phyloP scores from a whole-genome alignment of 2,797 vertebrate genomes.

The Gallinago nigripennis region DNA sequence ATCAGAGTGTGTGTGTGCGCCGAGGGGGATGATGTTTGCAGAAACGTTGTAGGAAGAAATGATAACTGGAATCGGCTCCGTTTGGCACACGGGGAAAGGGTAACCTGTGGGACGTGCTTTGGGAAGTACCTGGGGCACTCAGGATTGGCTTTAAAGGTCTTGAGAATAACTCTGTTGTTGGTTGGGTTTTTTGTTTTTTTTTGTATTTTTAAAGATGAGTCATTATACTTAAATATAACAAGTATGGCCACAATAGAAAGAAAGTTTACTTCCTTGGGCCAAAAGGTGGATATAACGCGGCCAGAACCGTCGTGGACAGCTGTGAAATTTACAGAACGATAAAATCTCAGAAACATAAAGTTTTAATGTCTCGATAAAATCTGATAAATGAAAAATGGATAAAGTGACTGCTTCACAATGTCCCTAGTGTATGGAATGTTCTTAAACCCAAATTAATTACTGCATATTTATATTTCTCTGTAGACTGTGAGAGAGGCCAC shows the following conservation, averaged over 20 bases:
- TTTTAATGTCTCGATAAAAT: conserved; percentile 56
- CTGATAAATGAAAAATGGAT: conserved; percentile 60
- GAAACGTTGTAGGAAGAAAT: not conserved
- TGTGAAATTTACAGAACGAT: conserved; percentile 38
- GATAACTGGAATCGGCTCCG: not conserved
- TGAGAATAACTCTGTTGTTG: not conserved
- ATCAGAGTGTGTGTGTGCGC: not conserved
- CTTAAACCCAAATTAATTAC: conserved; percentile 66
- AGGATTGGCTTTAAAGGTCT: not conserved
- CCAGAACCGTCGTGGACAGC: accelerated
- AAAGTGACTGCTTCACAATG: conserved; percentile 49
- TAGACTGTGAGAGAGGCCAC: conserved; percentile 9
- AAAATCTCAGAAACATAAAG: conserved; percentile 28
- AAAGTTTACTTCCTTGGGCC: not conserved
- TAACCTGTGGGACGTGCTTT: not conserved
- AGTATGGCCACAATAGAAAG: not conserved
- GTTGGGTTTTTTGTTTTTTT: not conserved
- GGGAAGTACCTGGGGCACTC: not conserved
- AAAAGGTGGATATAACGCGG: not conserved
- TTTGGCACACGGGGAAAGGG: not conserved
- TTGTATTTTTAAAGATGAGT: not conserved
- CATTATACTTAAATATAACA: not conserved
- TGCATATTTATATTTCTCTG: conserved; percentile 61
- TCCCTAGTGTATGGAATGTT: conserved; percentile 43
- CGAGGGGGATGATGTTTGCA: conserved; percentile 16